A percentile compares a stretch with the other conserved stretches of the same genome.
Evolutionary conservation across 2,113 vertebrate genomes (phyloP).

Genomic region (Lophochroa leadbeateri): DNA sequence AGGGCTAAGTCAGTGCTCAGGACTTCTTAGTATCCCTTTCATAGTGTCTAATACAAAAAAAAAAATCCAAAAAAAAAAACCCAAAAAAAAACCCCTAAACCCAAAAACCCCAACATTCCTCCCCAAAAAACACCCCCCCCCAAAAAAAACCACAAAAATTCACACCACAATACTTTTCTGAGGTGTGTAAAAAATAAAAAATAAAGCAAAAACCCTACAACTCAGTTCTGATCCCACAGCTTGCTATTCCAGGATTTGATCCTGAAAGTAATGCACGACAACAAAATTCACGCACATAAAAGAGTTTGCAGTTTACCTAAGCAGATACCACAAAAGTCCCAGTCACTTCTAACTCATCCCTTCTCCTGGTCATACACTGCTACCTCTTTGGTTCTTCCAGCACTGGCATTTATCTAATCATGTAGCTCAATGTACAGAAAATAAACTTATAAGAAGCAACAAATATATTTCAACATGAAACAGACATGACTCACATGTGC

Average conservation of each 20-base stretch:
- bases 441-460: not conserved
- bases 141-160: not conserved
- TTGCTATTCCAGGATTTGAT: not conserved
- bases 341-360: not conserved
- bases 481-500: not conserved
- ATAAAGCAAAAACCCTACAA: not conserved
- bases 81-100: not conserved
- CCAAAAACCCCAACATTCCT: not conserved
- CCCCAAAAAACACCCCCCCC: too few species aligned
- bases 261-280: not conserved
- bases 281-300: not conserved
- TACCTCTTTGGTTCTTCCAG: not conserved
- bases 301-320: not conserved
- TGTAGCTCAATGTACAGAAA: not conserved
- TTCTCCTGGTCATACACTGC: not conserved
- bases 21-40: not conserved
- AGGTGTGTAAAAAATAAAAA: not conserved
- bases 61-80: not conserved
- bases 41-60: not conserved
- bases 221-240: not conserved
- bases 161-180: not conserved
- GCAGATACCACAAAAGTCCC: not conserved
- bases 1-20: not conserved
- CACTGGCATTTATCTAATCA: not conserved
- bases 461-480: not conserved